Conservation (phyloP, 2,113 vertebrate species). For the Xenopus tropicalis region UCB_Xtro_10.0 CM004445.2:33936001-33936500, state of each 20-base stretch:
- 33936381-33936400: too few species aligned
- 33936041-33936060: constrained; percentile 17
- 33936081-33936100: constrained; percentile 40
- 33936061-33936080: constrained; percentile 20
- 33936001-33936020: not conserved
- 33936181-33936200: constrained; percentile 20
- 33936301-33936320: not conserved
- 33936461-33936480: too few species aligned
- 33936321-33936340: not conserved
- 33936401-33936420: too few species aligned
- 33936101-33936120: constrained; percentile 31
- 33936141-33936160: constrained; percentile 36
- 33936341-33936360: too few species aligned
- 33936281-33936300: constrained; percentile 19
- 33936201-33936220: constrained; percentile 34
- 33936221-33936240: constrained; percentile 5
- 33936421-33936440: too few species aligned
- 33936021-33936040: not conserved
- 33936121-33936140: constrained; percentile 23
- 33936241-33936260: not conserved
- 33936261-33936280: constrained; percentile 15
- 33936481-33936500: too few species aligned
- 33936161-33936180: constrained; percentile 34
- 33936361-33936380: too few species aligned
- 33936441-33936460: too few species aligned